phyloP scores from a whole-genome alignment of 2,797 vertebrate species.

The Phataginus tricuspis region DNA sequence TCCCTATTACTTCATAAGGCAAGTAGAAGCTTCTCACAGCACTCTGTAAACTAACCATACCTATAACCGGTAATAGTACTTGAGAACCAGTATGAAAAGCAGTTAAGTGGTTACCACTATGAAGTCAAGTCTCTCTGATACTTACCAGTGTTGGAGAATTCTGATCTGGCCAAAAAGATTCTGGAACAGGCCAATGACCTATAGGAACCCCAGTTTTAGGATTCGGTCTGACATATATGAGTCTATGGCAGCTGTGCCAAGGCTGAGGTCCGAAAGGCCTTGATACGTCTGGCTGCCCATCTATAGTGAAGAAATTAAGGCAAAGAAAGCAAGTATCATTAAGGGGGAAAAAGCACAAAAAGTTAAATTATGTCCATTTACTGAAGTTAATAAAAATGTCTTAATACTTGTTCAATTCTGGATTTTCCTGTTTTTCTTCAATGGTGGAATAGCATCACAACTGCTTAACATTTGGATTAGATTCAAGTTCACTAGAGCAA shows the following conservation, averaged over 20 bases:
- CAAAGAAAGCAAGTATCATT: slow-evolving; percentile 43
- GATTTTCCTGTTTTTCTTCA: slow-evolving; percentile 35
- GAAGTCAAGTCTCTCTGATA: slow-evolving; percentile 64
- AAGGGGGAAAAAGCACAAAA: background rate
- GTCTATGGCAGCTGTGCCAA: slow-evolving; percentile 93
- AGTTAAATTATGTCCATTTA: slow-evolving; percentile 49
- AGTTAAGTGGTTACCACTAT: background rate
- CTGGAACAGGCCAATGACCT: slow-evolving; percentile 91
- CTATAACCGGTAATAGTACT: slow-evolving; percentile 4
- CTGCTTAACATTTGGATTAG: slow-evolving; percentile 16
- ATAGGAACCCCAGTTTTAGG: slow-evolving; percentile 91
- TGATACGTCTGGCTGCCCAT: slow-evolving; percentile 89
- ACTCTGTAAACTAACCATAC: background rate
- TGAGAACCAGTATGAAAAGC: slow-evolving; percentile 27
- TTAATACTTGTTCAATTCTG: slow-evolving; percentile 30
- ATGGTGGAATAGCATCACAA: background rate
- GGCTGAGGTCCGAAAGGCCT: slow-evolving; percentile 90
- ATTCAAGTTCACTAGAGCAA: background rate
- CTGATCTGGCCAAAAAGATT: slow-evolving; percentile 92
- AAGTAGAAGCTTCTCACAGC: background rate
- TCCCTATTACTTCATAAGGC: slow-evolving; percentile 18
- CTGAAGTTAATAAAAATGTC: slow-evolving; percentile 40
- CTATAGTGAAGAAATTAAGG: slow-evolving; percentile 82
- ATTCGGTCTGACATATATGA: slow-evolving; percentile 91
- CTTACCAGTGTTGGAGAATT: slow-evolving; percentile 91